A percentile compares a stretch with the other conserved stretches of the same genome.
These are phyloP conservation scores for Lepas anatifera DNA, from an alignment of 2,888 invertebrate genomes.

Conservation along the genomic window DNA sequence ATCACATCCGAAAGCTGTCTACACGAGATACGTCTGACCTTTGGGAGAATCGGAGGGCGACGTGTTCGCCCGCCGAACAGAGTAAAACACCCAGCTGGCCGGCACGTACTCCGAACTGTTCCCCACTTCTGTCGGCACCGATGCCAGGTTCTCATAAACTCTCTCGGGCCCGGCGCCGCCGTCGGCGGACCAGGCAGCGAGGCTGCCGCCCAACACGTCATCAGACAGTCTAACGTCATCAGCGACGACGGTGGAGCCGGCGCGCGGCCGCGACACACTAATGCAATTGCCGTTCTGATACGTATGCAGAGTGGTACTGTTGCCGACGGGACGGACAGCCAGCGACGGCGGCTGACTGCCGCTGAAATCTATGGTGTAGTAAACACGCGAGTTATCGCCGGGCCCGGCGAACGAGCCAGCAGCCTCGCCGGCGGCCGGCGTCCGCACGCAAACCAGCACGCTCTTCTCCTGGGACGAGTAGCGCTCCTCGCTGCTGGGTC, in stretches of 20 bases:
- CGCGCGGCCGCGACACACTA: neutral
- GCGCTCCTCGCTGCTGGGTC: neutral
- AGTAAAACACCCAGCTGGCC: conserved; percentile 11
- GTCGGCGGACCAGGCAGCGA: too few species aligned
- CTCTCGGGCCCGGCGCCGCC: neutral
- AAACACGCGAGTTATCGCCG: neutral
- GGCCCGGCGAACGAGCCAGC: neutral
- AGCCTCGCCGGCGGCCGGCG: neutral
- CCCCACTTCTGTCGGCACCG: neutral
- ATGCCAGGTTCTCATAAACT: neutral
- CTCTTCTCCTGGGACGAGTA: neutral
- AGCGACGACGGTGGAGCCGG: neutral
- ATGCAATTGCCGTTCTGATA: neutral
- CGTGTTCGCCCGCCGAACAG: neutral
- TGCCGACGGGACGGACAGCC: neutral
- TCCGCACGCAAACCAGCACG: neutral
- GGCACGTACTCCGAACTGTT: neutral
- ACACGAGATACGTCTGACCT: conserved; percentile 1
- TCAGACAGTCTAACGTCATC: neutral
- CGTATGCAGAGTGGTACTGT: neutral
- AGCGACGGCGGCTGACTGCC: neutral
- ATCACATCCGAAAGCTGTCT: neutral
- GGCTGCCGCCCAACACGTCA: too few species aligned
- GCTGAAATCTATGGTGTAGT: neutral
- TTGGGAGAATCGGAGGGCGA: neutral